These are phyloP conservation scores for Daphoenositta chrysoptera DNA, from an alignment of 2,113 vertebrate genomes.

Conservation along the genomic window DNA sequence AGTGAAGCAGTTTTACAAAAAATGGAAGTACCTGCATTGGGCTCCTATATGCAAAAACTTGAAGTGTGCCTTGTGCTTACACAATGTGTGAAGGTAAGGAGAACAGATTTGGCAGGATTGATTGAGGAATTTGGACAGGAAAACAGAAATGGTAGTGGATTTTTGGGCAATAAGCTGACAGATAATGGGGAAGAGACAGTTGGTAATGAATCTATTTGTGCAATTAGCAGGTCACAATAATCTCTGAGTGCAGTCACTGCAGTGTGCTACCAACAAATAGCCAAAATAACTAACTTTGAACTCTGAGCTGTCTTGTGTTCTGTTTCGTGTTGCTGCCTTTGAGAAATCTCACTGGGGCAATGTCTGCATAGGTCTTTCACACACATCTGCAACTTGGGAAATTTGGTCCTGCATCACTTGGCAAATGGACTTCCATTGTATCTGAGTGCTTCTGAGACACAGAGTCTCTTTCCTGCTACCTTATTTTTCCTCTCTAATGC, in stretches of 20 bases:
- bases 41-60: neutral
- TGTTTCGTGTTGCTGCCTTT: neutral
- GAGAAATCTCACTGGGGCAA: fast-evolving
- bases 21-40: neutral
- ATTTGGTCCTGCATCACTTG: neutral
- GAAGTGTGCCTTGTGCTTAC: neutral
- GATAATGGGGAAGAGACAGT: neutral
- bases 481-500: neutral
- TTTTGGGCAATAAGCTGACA: neutral
- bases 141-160: neutral
- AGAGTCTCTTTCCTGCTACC: fast-evolving
- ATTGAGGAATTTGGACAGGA: neutral
- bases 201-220: neutral
- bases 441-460: neutral
- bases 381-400: neutral
- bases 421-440: neutral
- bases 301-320: neutral
- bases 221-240: neutral
- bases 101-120: neutral
- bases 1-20: neutral
- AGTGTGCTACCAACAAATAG: neutral
- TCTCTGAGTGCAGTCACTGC: neutral
- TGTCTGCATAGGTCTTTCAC: neutral
- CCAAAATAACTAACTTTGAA: neutral
- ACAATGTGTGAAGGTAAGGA: neutral